Evolutionary conservation across 2,113 vertebrate genomes (phyloP), one percentile per base, ranked within the genome.

Genomic region (Toxotes jaculatrix): DNA sequence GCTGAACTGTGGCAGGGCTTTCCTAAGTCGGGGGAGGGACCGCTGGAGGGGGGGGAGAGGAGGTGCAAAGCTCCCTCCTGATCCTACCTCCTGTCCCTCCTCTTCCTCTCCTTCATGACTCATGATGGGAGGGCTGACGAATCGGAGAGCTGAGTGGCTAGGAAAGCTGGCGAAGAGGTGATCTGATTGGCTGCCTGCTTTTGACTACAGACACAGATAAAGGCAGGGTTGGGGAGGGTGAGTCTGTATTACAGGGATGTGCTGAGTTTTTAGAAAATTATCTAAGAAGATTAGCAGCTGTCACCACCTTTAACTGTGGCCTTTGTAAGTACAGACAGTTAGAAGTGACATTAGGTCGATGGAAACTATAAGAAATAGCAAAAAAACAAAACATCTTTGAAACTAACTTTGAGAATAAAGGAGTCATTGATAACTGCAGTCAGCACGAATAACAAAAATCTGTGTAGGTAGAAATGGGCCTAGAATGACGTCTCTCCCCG

Each of bases 161-260:
- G 92, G 89, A 82, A 92, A 92, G 91, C 93, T 93, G 92, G 80
- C 69, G 84, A 92, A 87, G 87, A 75, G 72, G 63, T 82, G 85
- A 40, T 89, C 91, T 89, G 93, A 92, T 63, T 93, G 92, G 92
- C 86, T 90, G 90, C 88, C 77, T 70, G 83, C 73, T 87, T 94
- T 92, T 77, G 70, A 87, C 92, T 93, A 91, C 32, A 89, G 86
- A 87, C 84, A 93, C 74, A 91, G 86, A 92, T 69, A 93, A 53
- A 92, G 56, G 88, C 79, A 80, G 70, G 66, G 72, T 59, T 62
- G 74, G 61, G 66, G 57, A 51, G 38, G 62, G 49, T 42, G 57
- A 31, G n/a, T 34, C 31, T 14, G 13, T 36, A 55, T 80, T 42
- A 65, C 59, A 77, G 53, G 42, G 61, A 55, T 10, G 32, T 12